A percentile compares a stretch with the other conserved stretches of the same genome.
Conservation (phyloP, 1,140 invertebrate species). For the Tyrophagus putrescentiae region DNA sequence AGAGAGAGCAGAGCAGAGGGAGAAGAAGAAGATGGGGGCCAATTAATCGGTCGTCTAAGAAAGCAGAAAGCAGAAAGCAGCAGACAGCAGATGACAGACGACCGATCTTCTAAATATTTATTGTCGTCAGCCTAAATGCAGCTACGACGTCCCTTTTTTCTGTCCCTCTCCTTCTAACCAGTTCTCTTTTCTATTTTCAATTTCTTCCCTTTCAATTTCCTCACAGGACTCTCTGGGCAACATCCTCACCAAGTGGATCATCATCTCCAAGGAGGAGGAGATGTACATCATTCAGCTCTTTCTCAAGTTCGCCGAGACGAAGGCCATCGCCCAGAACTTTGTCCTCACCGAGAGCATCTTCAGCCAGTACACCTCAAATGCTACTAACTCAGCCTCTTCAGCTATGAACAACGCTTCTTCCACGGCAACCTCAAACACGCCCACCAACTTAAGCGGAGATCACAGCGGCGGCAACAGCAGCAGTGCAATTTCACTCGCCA, state of each 20-base stretch:
- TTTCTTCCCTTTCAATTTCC: neutral
- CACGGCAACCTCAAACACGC: neutral
- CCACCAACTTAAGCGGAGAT: neutral
- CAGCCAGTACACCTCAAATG: conserved; percentile 29
- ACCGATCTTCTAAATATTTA: neutral
- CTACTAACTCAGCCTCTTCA: conserved; percentile 28
- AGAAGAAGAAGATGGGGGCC: neutral
- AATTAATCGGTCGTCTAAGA: conserved; percentile 1
- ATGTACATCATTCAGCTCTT: conserved; percentile 70
- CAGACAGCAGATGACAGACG: neutral
- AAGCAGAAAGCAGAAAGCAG: neutral
- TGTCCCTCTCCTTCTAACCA: neutral
- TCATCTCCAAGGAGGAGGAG: conserved; percentile 66
- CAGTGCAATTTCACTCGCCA: conserved; percentile 9
- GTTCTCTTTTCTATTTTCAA: neutral
- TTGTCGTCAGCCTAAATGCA: neutral
- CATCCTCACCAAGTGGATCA: conserved; percentile 50
- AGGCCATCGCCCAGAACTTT: conserved; percentile 61
- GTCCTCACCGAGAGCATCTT: conserved; percentile 45
- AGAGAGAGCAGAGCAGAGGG: too few relatives aligned
- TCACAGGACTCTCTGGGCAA: conserved; percentile 16
- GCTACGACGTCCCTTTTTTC: neutral
- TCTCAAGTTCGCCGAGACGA: conserved; percentile 63
- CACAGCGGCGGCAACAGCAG: conserved; percentile 29
- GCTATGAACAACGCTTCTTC: neutral